Conservation (phyloP, 2,888 invertebrate genomes). For the Heteromyza rotundicornis region DNA sequence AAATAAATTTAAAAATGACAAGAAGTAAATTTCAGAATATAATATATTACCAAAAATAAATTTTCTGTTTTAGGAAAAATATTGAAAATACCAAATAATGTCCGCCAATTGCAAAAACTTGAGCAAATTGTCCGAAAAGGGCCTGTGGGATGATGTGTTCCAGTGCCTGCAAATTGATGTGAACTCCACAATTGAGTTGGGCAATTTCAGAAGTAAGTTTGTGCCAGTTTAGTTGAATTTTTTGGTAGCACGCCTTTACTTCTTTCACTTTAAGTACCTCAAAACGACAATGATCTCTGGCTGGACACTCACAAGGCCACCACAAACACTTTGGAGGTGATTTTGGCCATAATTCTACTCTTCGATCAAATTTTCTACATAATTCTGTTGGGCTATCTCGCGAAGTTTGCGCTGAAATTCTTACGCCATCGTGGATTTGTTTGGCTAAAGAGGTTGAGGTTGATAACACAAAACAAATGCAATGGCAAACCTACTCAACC, state of each 20-base stretch:
- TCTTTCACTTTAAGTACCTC: slow-evolving; percentile 16
- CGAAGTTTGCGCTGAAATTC: slow-evolving; percentile 24
- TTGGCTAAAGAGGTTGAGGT: not conserved
- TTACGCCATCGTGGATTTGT: slow-evolving; percentile 16
- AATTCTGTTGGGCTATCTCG: slow-evolving; percentile 26
- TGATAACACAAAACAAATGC: too few relatives aligned
- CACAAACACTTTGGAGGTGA: slow-evolving; percentile 29
- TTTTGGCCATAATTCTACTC: slow-evolving; percentile 30
- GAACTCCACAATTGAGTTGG: slow-evolving; percentile 34
- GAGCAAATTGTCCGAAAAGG: slow-evolving; percentile 26
- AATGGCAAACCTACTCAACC: too few relatives aligned
- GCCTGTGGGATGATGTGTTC: slow-evolving; percentile 34
- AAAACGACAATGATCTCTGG: slow-evolving; percentile 24
- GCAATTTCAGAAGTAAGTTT: slow-evolving; percentile 27
- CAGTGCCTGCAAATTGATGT: slow-evolving; percentile 31
- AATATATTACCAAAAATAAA: too few relatives aligned
- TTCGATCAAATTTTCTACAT: slow-evolving; percentile 32
- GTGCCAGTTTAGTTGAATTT: not conserved
- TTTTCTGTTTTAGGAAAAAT: too few relatives aligned
- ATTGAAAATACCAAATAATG: slow-evolving; percentile 8
- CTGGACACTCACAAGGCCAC: slow-evolving; percentile 30
- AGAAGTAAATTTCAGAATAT: too few relatives aligned
- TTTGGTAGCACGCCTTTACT: not conserved
- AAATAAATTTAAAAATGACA: too few relatives aligned
- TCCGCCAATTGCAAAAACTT: slow-evolving; percentile 20